A percentile compares a stretch with the other conserved stretches of the same genome.
Evolutionary conservation across 1,140 invertebrate genomes (phyloP).

Genomic region (Oncopeltus fasciatus): DNA sequence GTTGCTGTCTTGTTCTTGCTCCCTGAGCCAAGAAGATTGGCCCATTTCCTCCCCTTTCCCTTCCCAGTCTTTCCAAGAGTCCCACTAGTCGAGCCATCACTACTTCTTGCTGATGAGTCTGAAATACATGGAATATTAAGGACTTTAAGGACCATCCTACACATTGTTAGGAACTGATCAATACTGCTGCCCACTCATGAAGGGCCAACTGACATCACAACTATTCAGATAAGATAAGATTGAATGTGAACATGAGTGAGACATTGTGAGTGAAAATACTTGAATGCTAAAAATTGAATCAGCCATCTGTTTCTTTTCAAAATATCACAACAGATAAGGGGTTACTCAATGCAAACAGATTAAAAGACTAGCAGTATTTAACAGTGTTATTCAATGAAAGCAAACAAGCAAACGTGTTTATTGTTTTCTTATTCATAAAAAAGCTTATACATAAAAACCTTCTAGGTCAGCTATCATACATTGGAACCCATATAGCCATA

Average conservation of each 20-base stretch:
- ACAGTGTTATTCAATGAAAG: no score
- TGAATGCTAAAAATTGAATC: not conserved
- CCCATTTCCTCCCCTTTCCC: constrained; percentile 25
- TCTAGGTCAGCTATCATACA: no score
- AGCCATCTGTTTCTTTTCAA: not conserved
- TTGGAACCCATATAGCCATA: no score
- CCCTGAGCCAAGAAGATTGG: constrained; percentile 23
- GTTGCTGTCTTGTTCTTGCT: constrained; percentile 21
- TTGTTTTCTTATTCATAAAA: no score
- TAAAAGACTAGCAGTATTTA: no score
- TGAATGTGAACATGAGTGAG: not conserved
- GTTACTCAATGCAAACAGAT: not conserved
- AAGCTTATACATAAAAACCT: no score
- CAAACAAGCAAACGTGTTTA: no score
- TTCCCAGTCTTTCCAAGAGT: constrained; percentile 25
- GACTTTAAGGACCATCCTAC: not conserved
- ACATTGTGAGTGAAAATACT: no score
- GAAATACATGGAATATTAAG: constrained; percentile 2
- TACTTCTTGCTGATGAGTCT: constrained; percentile 24
- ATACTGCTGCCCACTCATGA: no score
- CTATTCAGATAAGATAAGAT: not conserved
- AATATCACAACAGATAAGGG: not conserved
- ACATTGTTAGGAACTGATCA: no score
- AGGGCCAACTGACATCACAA: no score
- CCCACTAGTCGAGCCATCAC: constrained; percentile 19